Evolutionary conservation across 1,140 invertebrate genomes (phyloP).

Genomic region (Agrypnia vestita): DNA sequence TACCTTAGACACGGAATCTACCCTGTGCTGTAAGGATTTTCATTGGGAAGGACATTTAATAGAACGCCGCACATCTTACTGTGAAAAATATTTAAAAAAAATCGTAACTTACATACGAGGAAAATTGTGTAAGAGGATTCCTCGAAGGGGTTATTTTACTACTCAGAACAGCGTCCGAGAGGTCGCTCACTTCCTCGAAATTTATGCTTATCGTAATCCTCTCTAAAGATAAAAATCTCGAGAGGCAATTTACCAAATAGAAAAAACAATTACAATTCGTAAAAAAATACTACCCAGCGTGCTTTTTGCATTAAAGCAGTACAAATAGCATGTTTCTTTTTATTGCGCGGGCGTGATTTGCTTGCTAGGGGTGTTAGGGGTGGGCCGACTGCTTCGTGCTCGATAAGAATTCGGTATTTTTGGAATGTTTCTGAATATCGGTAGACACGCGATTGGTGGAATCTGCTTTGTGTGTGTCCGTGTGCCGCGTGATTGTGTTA

Average conservation of each 20-base stretch:
- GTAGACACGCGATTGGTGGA: slow-evolving; percentile 22
- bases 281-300: not conserved
- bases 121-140: no score
- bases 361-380: not conserved
- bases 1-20: no score
- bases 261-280: not conserved
- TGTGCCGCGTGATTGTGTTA: not conserved
- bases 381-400: not conserved
- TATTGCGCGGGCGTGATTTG: not conserved
- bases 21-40: no score
- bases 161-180: no score
- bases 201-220: not conserved
- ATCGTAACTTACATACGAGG: no score
- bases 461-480: not conserved
- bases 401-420: slow-evolving; percentile 7
- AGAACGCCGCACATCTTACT: no score
- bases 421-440: not conserved
- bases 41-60: no score
- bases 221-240: slow-evolving; percentile 18
- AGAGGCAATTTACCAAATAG: not conserved
- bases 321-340: not conserved
- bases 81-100: no score
- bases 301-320: not conserved
- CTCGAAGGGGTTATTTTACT: no score
- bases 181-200: not conserved